Base-by-base conservation (phyloP, 2,113 vertebrate species). In the Corythornis cristatus region DNA sequence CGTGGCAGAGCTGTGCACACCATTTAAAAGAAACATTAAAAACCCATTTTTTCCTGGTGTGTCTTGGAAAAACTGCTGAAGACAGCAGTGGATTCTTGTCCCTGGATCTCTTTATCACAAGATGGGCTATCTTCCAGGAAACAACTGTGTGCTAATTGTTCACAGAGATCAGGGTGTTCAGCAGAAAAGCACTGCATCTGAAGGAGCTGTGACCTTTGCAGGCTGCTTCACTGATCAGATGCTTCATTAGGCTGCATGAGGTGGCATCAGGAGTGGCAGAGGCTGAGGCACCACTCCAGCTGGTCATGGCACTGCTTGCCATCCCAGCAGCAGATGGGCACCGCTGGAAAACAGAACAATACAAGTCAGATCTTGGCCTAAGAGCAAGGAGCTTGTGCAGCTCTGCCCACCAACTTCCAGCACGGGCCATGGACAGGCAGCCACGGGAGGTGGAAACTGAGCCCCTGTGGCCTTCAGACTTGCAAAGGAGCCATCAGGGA, bases 401-500 rank as follows among this genome's bases (percentile, higher is more conserved):
- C 35, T 46, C 23, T 67, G 42, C 64, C 53, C 35, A 6, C 23
- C 40, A 61, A 22, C 10, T 86, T 65, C 35, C 18, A 9, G 43
- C 26, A 4, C 35, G 8, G 35, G 35, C 35, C 35, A 35, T 35
- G 31, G 58, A 22, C 5, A 53, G 58, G 29, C 16, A 50, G 66
- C 68, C 94, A 22, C 0, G 40, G 66, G 37, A 74, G 74, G 73
- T 61, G 56, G 84, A 83, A 73, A 54, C 57, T 56, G 48, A 60
- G 31, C 67, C 37, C 19, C 62, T 6, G 3, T 72, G 91, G 96
- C 94, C 85, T 81, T 91, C 67, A 81, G 76, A 89, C 62, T 95
- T 73, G 68, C 50, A 80, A 93, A 89, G 88, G 45, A 78, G 53
- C 60, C 45, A 12, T 26, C 2, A 3, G 42, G 67, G 31, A 81